Percentiles rank a stretch among this genome's conserved stretches.
Conservation (phyloP, 1,140 invertebrate species). For the Pseudoatta argentina region DNA sequence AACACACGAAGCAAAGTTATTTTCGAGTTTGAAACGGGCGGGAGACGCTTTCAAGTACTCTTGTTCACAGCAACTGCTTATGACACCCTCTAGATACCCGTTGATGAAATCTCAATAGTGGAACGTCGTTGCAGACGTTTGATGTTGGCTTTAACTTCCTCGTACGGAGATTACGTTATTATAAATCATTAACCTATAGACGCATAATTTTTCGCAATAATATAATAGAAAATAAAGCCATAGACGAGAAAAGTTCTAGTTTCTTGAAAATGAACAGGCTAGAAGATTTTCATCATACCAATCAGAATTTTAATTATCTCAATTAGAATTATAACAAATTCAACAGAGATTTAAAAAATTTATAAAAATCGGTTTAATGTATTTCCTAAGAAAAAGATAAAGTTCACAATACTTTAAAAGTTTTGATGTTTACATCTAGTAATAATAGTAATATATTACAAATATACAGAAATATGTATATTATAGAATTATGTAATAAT, state of each 20-base stretch:
- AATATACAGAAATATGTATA: not conserved
- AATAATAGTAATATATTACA: not conserved
- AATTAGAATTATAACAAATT: too few relatives aligned
- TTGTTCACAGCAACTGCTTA: slow-evolving; percentile 62
- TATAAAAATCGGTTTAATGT: not conserved
- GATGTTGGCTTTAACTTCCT: slow-evolving; percentile 31
- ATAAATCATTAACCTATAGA: not conserved
- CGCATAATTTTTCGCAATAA: not conserved
- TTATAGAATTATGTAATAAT: slow-evolving; percentile 4
- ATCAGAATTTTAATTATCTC: too few relatives aligned
- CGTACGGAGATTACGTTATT: slow-evolving; percentile 32
- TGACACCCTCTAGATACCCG: slow-evolving; percentile 51
- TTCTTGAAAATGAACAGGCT: not conserved
- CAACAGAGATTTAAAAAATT: not conserved
- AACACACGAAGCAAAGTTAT: slow-evolving; percentile 47
- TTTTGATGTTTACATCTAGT: not conserved
- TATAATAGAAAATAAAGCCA: not conserved
- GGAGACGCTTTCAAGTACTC: slow-evolving; percentile 57
- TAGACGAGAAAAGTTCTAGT: not conserved
- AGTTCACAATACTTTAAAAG: too few relatives aligned
- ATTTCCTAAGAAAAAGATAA: not conserved
- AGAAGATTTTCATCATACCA: too few relatives aligned
- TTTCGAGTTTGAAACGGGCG: slow-evolving; percentile 59
- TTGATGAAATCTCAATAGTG: slow-evolving; percentile 57
- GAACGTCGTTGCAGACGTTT: slow-evolving; percentile 44